Evolutionary conservation across 1,140 invertebrate genomes (phyloP).

Genomic region (Atta texana): DNA sequence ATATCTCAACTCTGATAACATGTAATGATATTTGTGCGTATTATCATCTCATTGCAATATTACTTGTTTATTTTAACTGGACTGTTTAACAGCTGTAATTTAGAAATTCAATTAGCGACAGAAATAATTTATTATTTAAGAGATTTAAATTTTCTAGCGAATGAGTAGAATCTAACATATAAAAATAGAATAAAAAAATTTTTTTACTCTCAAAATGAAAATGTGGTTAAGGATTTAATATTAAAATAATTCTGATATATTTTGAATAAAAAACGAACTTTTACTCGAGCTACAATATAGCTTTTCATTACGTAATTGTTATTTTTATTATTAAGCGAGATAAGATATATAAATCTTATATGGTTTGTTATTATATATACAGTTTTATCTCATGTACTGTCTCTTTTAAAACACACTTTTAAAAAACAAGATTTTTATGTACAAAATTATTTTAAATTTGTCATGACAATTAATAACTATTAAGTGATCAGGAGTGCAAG

Average conservation of each 20-base stretch:
- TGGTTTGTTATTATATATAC: neutral
- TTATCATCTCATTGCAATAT: neutral
- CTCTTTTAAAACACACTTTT: neutral
- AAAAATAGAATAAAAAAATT: neutral
- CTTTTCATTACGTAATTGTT: neutral
- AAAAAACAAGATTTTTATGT: neutral
- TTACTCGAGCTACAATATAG: neutral
- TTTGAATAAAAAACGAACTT: neutral
- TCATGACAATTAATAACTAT: too few species aligned
- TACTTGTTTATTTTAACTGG: neutral
- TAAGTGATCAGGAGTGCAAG: too few species aligned
- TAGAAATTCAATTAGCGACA: neutral
- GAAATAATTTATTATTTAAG: neutral
- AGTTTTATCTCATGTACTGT: neutral
- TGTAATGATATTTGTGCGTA: neutral
- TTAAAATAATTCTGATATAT: neutral
- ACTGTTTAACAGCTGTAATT: neutral
- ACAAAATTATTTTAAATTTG: too few species aligned
- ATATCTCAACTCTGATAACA: neutral
- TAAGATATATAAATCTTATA: constrained; percentile 11
- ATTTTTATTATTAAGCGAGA: neutral
- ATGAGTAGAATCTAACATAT: neutral
- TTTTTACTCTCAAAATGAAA: neutral
- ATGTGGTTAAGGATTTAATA: neutral
- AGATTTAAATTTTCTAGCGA: neutral